Conservation (phyloP, 2,797 vertebrate species). For the Lagocephalus sceleratus region DNA sequence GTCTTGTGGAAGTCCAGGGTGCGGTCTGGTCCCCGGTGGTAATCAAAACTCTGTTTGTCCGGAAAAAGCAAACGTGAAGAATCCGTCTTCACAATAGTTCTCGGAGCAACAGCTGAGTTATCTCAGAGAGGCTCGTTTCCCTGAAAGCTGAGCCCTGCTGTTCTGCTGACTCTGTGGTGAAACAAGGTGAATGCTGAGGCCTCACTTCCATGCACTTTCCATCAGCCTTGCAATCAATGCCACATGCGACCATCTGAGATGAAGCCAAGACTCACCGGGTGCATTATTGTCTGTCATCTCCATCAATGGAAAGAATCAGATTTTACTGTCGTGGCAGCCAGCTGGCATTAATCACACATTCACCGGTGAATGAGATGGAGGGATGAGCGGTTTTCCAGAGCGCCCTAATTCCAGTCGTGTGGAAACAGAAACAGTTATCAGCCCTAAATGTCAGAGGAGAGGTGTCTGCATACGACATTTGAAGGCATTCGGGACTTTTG, state of each 20-base stretch:
- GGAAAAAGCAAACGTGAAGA: slow-evolving; percentile 14
- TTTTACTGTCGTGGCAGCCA: slow-evolving; percentile 28
- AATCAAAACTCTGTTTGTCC: slow-evolving; percentile 13
- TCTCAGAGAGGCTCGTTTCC: slow-evolving; percentile 28
- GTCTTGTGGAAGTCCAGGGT: slow-evolving; percentile 4
- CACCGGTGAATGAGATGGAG: slow-evolving; percentile 11
- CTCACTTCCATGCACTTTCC: slow-evolving; percentile 49
- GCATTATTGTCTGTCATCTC: slow-evolving; percentile 30
- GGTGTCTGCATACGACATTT: background rate
- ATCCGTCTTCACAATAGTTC: slow-evolving; percentile 8
- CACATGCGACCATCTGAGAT: slow-evolving; percentile 36
- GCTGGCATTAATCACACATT: slow-evolving; percentile 30
- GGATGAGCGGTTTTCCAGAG: slow-evolving; percentile 17
- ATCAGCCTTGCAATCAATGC: slow-evolving; percentile 49
- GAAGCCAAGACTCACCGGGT: slow-evolving; percentile 17
- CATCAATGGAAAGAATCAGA: slow-evolving; percentile 26
- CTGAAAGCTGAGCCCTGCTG: slow-evolving; percentile 58
- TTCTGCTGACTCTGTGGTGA: slow-evolving; percentile 59
- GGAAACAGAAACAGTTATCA: slow-evolving; percentile 2
- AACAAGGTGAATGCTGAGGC: slow-evolving; percentile 56
- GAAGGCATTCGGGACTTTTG: slow-evolving; percentile 12
- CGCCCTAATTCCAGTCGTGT: slow-evolving; percentile 3
- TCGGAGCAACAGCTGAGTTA: slow-evolving; percentile 3
- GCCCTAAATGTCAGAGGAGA: background rate
- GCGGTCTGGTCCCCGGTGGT: background rate